Evolutionary conservation across 2,797 vertebrate species (phyloP).

Genomic region (Phrynocephalus vlangalii): DNA sequence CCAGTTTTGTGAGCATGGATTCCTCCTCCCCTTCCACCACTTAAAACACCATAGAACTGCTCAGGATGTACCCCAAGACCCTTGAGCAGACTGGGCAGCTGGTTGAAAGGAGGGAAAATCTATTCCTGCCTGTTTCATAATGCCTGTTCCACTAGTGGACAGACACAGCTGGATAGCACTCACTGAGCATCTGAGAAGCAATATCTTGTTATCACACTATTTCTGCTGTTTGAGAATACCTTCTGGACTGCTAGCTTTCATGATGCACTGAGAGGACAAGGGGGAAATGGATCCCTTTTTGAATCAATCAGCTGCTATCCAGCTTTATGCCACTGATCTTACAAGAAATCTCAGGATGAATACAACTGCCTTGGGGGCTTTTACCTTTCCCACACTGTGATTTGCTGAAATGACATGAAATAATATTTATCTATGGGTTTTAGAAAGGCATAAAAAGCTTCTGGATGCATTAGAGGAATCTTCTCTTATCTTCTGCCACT

Average conservation of each 20-base stretch:
- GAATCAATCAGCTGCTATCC: slow-evolving; percentile 7
- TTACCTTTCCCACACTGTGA: slow-evolving; percentile 12
- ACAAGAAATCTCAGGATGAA: slow-evolving; percentile 43
- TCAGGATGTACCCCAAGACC: background rate
- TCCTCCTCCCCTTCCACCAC: background rate
- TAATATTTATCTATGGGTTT: background rate
- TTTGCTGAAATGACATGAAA: slow-evolving; percentile 24
- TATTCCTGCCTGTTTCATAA: background rate
- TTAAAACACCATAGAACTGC: background rate
- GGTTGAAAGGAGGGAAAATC: background rate
- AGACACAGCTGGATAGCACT: background rate
- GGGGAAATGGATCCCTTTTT: background rate
- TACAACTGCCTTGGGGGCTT: background rate
- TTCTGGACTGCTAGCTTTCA: slow-evolving; percentile 28
- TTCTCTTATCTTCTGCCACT: background rate
- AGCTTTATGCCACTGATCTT: slow-evolving; percentile 32
- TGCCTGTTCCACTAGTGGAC: background rate
- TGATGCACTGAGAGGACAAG: background rate
- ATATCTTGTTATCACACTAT: background rate
- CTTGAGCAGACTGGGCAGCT: no score
- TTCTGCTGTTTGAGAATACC: slow-evolving; percentile 35
- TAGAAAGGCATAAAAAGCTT: background rate
- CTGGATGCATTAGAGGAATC: background rate
- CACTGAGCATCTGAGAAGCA: background rate
- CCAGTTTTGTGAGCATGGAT: background rate